Base-by-base conservation (phyloP, 2,888 invertebrate genomes). In the Pachydiplax longipennis region DNA sequence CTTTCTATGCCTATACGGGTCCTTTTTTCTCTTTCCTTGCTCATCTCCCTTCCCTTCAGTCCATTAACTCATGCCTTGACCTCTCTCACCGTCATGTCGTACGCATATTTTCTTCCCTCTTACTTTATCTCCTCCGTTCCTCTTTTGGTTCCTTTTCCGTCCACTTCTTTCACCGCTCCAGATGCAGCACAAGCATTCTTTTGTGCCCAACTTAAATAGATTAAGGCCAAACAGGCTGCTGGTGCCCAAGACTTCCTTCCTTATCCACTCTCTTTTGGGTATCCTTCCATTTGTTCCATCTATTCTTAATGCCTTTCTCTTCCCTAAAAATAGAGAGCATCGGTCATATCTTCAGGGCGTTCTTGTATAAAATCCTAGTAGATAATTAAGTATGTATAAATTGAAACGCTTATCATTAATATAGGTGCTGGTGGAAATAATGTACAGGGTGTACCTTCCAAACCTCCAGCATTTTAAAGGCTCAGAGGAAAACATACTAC, bases 21-120 rank as follows among this genome's bases (percentile, higher is more conserved):
- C 58, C 58, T 18, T 44, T 37, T 37, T 44, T 22, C 80, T 31
- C 31, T 15, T 31, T 8, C 10, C n/a, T 37, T 44, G 12, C 80
- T 31, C 31, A n/a, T 31, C 8, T 25, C 22, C 8, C 18, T 25
- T 35, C 8, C 18, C 31, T n/a, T 81, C 81, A n/a, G 65, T 37
- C 87, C 87, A 61, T 83, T 83, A 83, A 83, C 61, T 65, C 61
- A 48, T 83, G 25, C 58, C 83, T 87, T 61, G 61, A 83, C 83
- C 83, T 58, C 61, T 58, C 37, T 61, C 37, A 87, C 37, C 81
- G 22, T 58, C 65, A 58, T 13, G 31, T 87, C 65, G 87, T 61
- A 1, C 87, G 22, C 53, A n/a, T 31, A 8, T 53, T 31, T 25
- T 53, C 48, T 25, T 53, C 48, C 18, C 18, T 25, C 53, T 53